Percentiles rank a stretch among this genome's conserved stretches.
These are phyloP conservation scores for Drosophila ustulata DNA, from an alignment of 2,888 invertebrate genomes.

Conservation along the genomic window DNA sequence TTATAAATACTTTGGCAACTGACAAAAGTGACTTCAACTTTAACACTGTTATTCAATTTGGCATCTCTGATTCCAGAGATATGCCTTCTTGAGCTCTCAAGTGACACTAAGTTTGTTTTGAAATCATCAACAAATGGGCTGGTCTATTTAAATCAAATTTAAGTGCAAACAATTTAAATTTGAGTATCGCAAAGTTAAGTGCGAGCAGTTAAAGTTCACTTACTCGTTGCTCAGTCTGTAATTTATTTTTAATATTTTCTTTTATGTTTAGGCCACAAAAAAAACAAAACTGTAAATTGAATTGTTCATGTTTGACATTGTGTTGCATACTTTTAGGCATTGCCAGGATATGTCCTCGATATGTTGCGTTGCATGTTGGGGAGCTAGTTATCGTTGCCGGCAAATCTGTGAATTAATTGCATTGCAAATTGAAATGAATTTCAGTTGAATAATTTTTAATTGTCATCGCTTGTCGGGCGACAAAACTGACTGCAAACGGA, in stretches of 20 bases:
- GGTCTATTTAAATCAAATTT: slow-evolving; percentile 3
- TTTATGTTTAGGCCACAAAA: too few species aligned
- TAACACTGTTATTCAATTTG: slow-evolving; percentile 70
- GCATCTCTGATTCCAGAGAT: slow-evolving; percentile 41
- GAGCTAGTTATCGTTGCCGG: slow-evolving; percentile 9
- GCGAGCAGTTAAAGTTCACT: neutral
- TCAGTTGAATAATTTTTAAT: slow-evolving; percentile 17
- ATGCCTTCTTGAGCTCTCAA: slow-evolving; percentile 21
- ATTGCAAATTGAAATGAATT: slow-evolving; percentile 15
- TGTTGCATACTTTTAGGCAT: neutral
- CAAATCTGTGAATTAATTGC: slow-evolving; percentile 35
- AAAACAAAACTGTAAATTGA: neutral
- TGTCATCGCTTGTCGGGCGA: slow-evolving; percentile 4
- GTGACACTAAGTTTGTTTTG: slow-evolving; percentile 33
- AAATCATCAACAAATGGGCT: slow-evolving; percentile 42
- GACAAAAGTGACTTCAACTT: slow-evolving; percentile 61
- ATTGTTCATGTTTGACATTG: neutral
- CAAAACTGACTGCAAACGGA: slow-evolving; percentile 25
- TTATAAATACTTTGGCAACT: slow-evolving; percentile 71
- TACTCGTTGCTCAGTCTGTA: too few species aligned
- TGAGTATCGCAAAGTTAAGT: neutral
- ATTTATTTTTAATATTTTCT: too few species aligned
- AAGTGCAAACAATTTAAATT: neutral
- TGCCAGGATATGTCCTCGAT: neutral
- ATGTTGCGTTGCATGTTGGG: neutral